Base-by-base conservation (phyloP, 2,888 invertebrate genomes). In the Drosophila mettleri region DNA sequence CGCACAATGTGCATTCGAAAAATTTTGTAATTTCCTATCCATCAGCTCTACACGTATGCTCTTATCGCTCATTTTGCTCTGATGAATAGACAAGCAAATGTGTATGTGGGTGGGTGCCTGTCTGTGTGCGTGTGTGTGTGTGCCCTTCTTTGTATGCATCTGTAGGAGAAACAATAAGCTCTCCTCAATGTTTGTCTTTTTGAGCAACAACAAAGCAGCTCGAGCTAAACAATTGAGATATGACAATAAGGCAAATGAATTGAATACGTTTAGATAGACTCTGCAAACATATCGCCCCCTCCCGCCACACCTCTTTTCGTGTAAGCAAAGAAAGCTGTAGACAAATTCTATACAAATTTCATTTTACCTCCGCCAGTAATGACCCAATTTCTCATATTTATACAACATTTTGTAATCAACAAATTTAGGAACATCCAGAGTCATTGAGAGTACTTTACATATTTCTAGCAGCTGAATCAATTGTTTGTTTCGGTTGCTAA, bases 1-100 rank as follows among this genome's bases (percentile, higher is more conserved):
- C 69, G 69, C 71, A 64, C 59, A 77, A 60, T 80, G 77, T 83
- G 77, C 74, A 86, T 52, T 69, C 65, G 68, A 65, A 60, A 67
- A 67, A 66, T 70, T 74, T 74, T 77, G 68, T 80, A 81, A 81
- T 81, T 81, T 81, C 80, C 80, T 83, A 57, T 80, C 80, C 84
- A 84, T 68, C 80, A 77, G 53, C 33, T 49, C 33, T 49, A 16
- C 49, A 67, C 73, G 43, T 46, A 59, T 60, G 57, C 48, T 57
- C 63, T 78, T 75, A 75, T 75, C 74, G 22, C 16, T 18, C 20
- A 57, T 60, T 57, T 64, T 61, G 64, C 38, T 64, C 69, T 58
- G 68, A 73, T 75, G 74, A 75, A 75, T 75, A 78, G 60, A 78
- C 74, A 75, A 73, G 43, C 52, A 14, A 41, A 10, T 18, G 14